Evolutionary conservation across 2,113 vertebrate genomes (phyloP).

Genomic region (Epinephelus moara): DNA sequence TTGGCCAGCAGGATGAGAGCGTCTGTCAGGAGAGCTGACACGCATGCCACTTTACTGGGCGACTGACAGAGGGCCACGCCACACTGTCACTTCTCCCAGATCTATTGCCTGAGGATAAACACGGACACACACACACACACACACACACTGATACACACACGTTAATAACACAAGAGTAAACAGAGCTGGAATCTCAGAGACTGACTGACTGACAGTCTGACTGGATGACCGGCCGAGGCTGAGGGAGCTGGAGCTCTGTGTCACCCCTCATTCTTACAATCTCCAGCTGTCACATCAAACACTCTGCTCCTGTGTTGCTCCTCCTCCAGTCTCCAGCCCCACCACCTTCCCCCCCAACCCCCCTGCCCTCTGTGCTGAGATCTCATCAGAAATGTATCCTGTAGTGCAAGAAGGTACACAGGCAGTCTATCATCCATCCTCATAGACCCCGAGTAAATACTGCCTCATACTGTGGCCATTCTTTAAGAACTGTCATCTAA

Average conservation of each 20-base stretch:
- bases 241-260: conserved; percentile 73
- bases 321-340: conserved; percentile 46
- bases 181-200: conserved; percentile 66
- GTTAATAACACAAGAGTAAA: conserved; percentile 78
- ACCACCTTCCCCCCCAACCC: conserved; percentile 16
- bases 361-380: conserved; percentile 16
- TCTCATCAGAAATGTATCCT: conserved; percentile 50
- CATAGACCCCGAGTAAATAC: conserved; percentile 8
- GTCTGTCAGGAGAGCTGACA: conserved; percentile 85
- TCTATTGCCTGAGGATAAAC: conserved; percentile 80
- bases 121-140: conserved; percentile 42
- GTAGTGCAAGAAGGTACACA: conserved; percentile 15
- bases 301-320: conserved; percentile 59
- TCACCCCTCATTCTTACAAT: conserved; percentile 86
- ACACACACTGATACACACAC: conserved; percentile 31
- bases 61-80: conserved; percentile 84
- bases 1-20: conserved; percentile 79
- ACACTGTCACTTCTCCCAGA: conserved; percentile 81
- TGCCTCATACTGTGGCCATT: conserved; percentile 6
- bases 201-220: conserved; percentile 79
- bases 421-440: conserved; percentile 15
- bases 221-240: conserved; percentile 68
- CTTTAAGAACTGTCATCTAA: background rate
- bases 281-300: conserved; percentile 87
- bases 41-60: conserved; percentile 83